These are phyloP conservation scores for Odontesthes bonariensis DNA, from an alignment of 2,113 vertebrate species.

Conservation along the genomic window DNA sequence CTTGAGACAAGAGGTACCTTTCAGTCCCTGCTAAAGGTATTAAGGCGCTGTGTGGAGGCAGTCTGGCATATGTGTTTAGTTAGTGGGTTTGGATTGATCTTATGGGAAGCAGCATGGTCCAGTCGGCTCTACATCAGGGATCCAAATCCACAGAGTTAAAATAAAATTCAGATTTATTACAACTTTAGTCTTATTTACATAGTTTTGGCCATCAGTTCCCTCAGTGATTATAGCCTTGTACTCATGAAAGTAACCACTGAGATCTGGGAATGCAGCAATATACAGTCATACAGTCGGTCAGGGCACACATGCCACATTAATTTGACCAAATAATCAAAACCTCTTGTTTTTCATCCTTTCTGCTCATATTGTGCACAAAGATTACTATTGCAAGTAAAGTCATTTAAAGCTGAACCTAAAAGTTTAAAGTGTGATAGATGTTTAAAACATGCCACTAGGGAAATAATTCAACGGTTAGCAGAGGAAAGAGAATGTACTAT, in stretches of 20 bases:
- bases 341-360: neutral
- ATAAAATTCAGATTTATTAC: constrained; percentile 52
- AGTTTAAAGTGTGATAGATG: neutral
- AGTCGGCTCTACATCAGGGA: constrained; percentile 45
- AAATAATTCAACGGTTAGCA: neutral
- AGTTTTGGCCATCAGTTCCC: constrained; percentile 19
- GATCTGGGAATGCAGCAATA: constrained; percentile 10
- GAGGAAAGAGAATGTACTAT: neutral
- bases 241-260: constrained; percentile 2
- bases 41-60: constrained; percentile 17
- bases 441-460: neutral
- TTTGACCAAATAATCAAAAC: constrained; percentile 1
- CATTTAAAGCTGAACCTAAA: neutral
- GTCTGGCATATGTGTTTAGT: constrained; percentile 66
- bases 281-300: neutral
- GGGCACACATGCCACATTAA: constrained; percentile 11
- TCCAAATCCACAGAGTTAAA: constrained; percentile 54
- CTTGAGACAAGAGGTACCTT: neutral
- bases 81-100: constrained; percentile 47
- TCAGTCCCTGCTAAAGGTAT: constrained; percentile 38
- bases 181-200: constrained; percentile 42
- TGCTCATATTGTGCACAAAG: neutral
- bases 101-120: constrained; percentile 43
- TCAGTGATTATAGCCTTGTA: constrained; percentile 27
- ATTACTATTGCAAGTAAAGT: neutral